Evolutionary conservation across 2,113 vertebrate species (phyloP), one percentile per base, ranked within the genome.

Genomic region (Chiloscyllium plagiosum): DNA sequence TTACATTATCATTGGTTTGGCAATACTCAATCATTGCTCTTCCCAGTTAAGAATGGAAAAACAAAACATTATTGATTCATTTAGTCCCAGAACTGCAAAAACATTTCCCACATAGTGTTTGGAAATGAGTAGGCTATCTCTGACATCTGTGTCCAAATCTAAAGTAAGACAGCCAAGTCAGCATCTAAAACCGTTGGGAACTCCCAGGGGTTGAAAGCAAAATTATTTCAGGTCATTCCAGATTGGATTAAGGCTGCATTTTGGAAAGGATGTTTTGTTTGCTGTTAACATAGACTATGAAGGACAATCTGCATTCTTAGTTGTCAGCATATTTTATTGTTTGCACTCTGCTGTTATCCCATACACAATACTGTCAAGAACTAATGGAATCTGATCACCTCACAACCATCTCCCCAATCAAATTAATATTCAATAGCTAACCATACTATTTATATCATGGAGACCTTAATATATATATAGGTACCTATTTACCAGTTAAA

Each of bases 11-110:
- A 52, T 50, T 72, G 69, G 22, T 95, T 95, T 47, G 66, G 65
- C 13, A 33, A 42, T 68, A 5, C 94, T 72, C 94, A 52, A 52
- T 29, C 12, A 26, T 95, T 95, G 94, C 29, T 70, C 42, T 95
- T 95, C 72, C 69, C 69, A 50, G 69, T 72, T 95, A 22, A 47
- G 68, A 95, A 95, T 70, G 26, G 68, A 95, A 95, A 83, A 95
- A 72, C 94, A 95, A 95, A 72, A 66, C 15, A 47, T 26, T 26
- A 47, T 70, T 69, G 93, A 70, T 47, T 94, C 42, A 50, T 76
- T 95, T 50, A 6, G 42, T 37, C 4, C 68, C 94, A 29, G 69
- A 17, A 69, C 69, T 95, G 42, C 22, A 95, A 72, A 50, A 72
- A 95, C 37, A 72, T 95, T 72, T 72, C 69, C 42, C 68, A 26